Evolutionary conservation across 1,140 invertebrate species (phyloP).

Genomic region (Ruditapes philippinarum): DNA sequence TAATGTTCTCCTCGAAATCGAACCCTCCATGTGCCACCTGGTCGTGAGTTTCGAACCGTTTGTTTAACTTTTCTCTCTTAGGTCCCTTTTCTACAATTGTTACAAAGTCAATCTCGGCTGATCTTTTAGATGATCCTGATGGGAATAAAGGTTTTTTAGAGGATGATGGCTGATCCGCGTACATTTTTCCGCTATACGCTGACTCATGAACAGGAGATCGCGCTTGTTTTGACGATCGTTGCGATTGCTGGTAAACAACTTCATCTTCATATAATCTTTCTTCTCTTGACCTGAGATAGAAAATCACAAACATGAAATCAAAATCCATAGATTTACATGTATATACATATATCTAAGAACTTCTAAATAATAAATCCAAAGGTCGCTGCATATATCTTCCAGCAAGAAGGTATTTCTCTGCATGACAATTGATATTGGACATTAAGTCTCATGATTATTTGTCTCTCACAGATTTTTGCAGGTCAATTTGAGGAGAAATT

Average conservation of each 20-base stretch:
- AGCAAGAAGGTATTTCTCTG: too few relatives aligned
- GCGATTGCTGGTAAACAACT: neutral
- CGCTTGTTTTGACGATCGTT: neutral
- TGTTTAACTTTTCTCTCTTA: slow-evolving; percentile 12
- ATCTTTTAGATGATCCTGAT: neutral
- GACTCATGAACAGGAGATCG: slow-evolving; percentile 18
- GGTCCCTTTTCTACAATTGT: slow-evolving; percentile 41
- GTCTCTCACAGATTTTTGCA: too few relatives aligned
- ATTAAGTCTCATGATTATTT: too few relatives aligned
- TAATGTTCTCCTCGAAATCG: slow-evolving; percentile 75
- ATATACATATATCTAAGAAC: too few relatives aligned
- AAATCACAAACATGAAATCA: too few relatives aligned
- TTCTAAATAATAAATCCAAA: too few relatives aligned
- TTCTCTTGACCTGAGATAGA: slow-evolving; percentile 6
- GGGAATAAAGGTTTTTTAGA: slow-evolving; percentile 58
- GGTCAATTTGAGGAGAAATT: too few relatives aligned
- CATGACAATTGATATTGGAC: too few relatives aligned
- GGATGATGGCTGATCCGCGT: slow-evolving; percentile 26
- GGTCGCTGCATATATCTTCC: too few relatives aligned
- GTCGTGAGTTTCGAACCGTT: slow-evolving; percentile 66
- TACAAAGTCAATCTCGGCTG: slow-evolving; percentile 44
- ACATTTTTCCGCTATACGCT: neutral
- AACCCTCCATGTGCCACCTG: slow-evolving; percentile 58
- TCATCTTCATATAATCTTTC: slow-evolving; percentile 18
- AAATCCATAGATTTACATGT: too few relatives aligned